Percentiles rank a stretch among this genome's conserved stretches.
Conservation (phyloP, 2,888 invertebrate genomes). For the Hyposoter dolosus region DNA sequence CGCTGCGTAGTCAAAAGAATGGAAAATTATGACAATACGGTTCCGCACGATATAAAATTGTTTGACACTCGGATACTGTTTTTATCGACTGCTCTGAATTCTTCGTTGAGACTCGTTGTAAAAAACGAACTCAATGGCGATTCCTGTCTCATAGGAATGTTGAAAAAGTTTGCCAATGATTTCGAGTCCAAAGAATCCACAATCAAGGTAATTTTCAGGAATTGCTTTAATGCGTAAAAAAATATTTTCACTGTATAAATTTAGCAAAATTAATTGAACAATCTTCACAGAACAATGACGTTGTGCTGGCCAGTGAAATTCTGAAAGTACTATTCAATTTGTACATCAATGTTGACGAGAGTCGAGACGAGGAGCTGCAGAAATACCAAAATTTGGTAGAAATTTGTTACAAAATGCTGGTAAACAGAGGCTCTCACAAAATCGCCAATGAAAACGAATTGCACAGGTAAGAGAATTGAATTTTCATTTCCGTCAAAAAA, state of each 20-base stretch:
- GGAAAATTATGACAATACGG: slow-evolving; percentile 87
- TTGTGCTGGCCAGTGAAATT: slow-evolving; percentile 90
- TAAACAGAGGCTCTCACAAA: slow-evolving; percentile 86
- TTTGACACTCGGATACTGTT: slow-evolving; percentile 96
- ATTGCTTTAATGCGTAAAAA: background rate
- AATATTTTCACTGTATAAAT: slow-evolving; percentile 4
- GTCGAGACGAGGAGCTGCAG: slow-evolving; percentile 89
- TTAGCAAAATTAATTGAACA: background rate
- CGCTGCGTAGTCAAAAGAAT: slow-evolving; percentile 90
- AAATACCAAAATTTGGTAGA: slow-evolving; percentile 90
- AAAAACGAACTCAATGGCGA: slow-evolving; percentile 90
- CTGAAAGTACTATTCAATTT: slow-evolving; percentile 93
- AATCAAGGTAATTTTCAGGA: slow-evolving; percentile 34
- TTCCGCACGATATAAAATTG: slow-evolving; percentile 90
- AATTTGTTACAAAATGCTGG: slow-evolving; percentile 89
- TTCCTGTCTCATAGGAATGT: slow-evolving; percentile 88
- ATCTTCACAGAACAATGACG: slow-evolving; percentile 86
- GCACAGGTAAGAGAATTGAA: slow-evolving; percentile 84
- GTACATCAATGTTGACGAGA: slow-evolving; percentile 86
- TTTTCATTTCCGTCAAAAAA: too few relatives aligned
- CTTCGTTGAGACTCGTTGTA: slow-evolving; percentile 88
- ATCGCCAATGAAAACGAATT: slow-evolving; percentile 88
- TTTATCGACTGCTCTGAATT: slow-evolving; percentile 93
- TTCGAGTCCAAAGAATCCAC: slow-evolving; percentile 21
- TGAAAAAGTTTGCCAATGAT: slow-evolving; percentile 87